Evolutionary conservation across 1,140 invertebrate species (phyloP).

Genomic region (Aplysia californica): DNA sequence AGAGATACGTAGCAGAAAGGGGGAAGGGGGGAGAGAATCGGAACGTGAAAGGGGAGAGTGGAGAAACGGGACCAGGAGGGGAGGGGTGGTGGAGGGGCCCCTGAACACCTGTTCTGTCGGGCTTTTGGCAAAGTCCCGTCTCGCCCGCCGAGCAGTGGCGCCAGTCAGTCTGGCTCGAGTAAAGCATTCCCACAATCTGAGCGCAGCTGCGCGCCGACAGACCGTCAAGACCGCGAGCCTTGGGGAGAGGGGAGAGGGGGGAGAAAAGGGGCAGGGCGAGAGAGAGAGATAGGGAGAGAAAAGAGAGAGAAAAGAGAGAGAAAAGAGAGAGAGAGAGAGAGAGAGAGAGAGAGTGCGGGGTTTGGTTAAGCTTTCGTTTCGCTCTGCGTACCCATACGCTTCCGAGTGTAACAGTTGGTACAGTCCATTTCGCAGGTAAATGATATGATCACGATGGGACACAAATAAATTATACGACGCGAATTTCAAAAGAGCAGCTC

Average conservation of each 20-base stretch:
- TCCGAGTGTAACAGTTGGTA: too few species aligned
- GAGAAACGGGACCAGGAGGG: neutral
- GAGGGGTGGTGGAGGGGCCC: neutral
- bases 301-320: neutral
- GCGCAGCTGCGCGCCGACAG: conserved; percentile 3
- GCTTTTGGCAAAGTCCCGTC: conserved; percentile 2
- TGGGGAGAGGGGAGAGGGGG: neutral
- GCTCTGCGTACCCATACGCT: neutral
- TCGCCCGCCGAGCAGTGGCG: neutral
- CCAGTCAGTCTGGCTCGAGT: conserved; percentile 17
- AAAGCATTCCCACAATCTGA: conserved; percentile 19
- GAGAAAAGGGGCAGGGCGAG: neutral
- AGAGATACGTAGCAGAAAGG: too few species aligned
- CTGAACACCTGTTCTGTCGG: conserved; percentile 21
- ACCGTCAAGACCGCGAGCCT: neutral
- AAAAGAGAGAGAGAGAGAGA: neutral
- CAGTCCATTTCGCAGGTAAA: too few species aligned
- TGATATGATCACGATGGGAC: too few species aligned
- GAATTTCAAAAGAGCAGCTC: too few species aligned
- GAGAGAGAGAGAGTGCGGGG: too few species aligned
- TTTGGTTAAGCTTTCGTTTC: neutral
- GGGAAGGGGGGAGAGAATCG: conserved; percentile 2
- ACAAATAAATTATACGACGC: too few species aligned
- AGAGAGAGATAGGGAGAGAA: neutral
- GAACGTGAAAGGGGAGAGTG: neutral